Evolutionary conservation across 2,888 invertebrate genomes (phyloP), one percentile per base, ranked within the genome.

Genomic region (Heliconius charithonia): DNA sequence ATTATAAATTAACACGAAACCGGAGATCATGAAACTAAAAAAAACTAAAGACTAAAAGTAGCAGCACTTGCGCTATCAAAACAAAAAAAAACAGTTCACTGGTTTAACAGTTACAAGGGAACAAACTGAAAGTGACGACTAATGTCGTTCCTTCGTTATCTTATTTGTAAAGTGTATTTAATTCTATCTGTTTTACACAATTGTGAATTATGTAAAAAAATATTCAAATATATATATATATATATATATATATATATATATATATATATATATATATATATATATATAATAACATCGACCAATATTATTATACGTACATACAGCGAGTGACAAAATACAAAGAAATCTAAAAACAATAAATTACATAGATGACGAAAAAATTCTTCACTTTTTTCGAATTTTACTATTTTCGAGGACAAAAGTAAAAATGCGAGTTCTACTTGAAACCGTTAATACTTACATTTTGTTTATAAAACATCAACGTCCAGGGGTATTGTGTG

Each of bases 401-500:
- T 67, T 72, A 45, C 79, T 80, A 66, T 66, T 74, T 75, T 75
- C 72, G 67, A 80, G 79, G 79, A 41, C 71, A 74, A 63, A 76
- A 78, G 78, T 73, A 77, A 32, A 41, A 66, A 79, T 76, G 27
- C 66, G 73, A 75, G 56, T 67, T 69, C 29, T 29, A 76, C 76
- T 74, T 65, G 67, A 79, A 56, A 62, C 1, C 71, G 71, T 76
- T 25, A 71, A 75, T 86, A 92, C 93, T 93, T 88, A 93, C 93
- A 93, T 93, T 92, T 91, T 91, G 86, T 85, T 86, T 88, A 88
- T 86, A 88, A 88, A 89, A 90, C 92, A 91, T 92, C 90, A 91
- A 88, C 87, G 83, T 85, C 85, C 82, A 83, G 87, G 84, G 84
- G 88, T 92, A 91, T 93, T 92, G 90, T 93, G 92, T 88, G 84